A percentile compares a stretch with the other conserved stretches of the same genome.
Conservation (phyloP, 2,797 vertebrate genomes). For the Nannoperca australis region DNA sequence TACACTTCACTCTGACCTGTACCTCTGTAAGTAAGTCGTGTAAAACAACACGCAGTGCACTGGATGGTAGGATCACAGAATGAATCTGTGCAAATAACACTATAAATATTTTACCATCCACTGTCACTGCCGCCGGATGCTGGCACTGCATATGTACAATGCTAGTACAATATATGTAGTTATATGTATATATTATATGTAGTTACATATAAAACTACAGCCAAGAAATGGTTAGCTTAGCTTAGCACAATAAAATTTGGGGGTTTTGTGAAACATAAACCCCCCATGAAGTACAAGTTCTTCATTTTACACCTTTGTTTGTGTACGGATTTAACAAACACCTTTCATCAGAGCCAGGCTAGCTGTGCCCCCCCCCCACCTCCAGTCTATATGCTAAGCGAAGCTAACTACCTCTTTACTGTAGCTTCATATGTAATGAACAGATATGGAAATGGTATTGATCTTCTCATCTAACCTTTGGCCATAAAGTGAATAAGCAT, state of each 20-base stretch:
- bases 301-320: neutral
- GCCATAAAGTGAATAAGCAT: neutral
- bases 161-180: too few relatives aligned
- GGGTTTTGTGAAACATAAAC: neutral
- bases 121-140: neutral
- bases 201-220: neutral
- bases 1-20: slow-evolving; percentile 38
- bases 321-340: neutral
- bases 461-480: neutral
- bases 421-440: neutral
- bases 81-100: slow-evolving; percentile 1
- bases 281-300: neutral
- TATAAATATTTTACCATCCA: neutral
- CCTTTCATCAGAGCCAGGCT: neutral
- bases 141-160: neutral
- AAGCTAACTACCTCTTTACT: neutral
- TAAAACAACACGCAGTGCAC: neutral
- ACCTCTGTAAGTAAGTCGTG: slow-evolving; percentile 15
- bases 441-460: neutral
- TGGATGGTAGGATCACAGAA: neutral
- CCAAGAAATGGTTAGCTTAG: neutral
- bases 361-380: neutral
- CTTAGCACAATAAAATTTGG: neutral
- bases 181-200: too few relatives aligned
- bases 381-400: slow-evolving; percentile 13